Base-by-base conservation (phyloP, 2,113 vertebrate genomes). In the Pleuronectes platessa region DNA sequence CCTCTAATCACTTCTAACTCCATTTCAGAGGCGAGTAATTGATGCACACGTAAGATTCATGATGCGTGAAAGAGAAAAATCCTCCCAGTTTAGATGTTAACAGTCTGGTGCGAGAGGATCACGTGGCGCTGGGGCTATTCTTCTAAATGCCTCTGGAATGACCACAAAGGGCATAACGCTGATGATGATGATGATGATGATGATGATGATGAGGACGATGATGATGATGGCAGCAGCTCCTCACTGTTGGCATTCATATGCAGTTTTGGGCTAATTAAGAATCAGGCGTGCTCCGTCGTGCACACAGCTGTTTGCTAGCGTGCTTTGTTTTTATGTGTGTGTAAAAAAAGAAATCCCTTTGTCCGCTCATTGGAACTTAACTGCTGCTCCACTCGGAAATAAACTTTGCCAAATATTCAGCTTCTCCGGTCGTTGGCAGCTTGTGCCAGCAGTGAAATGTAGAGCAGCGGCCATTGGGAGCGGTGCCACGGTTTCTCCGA, bases 1-100 rank as follows among this genome's bases (percentile, higher is more conserved):
- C 68, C 81, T 79, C 77, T 87, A 80, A 88, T 90, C 84, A 80
- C 82, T 56, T 76, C 49, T 78, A 83, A 89, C 83, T 91, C 76
- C 73, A 89, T 88, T 91, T 51, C 82, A 71, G 75, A 86, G 64
- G 65, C 59, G 61, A 79, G 72, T 76, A 77, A 84, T 83, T 85
- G 78, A 86, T 84, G 84, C 74, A 74, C 23, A 74, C 42, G 72
- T 81, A 73, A 26, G 61, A 60, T 89, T 92, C 74, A 67, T 88
- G 75, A 80, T 67, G 81, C 8, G n/a, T 76, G 72, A 81, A 86
- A 83, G 53, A 79, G 31, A 47, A 61, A 66, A 81, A 74, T 64
- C 27, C 54, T 20, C 23, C 66, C 20, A 60, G 75, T 83, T 78
- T 73, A 62, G 72, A 76, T 88, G 74, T 77, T 82, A 85, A 62